phyloP scores from a whole-genome alignment of 2,888 invertebrate species.

The Perizoma affinitatum region DNA sequence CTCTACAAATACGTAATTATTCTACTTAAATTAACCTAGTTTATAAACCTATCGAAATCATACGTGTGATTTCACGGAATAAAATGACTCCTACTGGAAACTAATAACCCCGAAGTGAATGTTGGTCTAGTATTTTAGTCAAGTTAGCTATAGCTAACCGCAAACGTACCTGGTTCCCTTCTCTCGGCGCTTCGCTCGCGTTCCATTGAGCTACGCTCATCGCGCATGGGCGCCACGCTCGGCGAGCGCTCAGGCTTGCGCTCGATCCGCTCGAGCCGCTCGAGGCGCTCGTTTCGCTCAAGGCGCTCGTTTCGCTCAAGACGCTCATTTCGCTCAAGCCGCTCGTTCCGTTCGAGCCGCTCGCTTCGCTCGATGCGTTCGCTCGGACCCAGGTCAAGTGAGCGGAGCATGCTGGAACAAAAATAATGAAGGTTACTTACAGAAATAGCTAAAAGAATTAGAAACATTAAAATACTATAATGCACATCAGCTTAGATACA shows the following conservation, averaged over 20 bases:
- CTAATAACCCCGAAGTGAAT: background rate
- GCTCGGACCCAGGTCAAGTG: conserved; percentile 86
- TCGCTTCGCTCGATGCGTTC: conserved; percentile 59
- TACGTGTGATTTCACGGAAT: background rate
- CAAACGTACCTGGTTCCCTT: conserved; percentile 72
- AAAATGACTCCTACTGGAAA: background rate
- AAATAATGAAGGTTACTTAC: conserved; percentile 10
- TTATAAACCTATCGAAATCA: no score
- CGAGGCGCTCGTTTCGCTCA: conserved; percentile 56
- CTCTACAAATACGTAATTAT: no score
- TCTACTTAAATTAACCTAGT: no score
- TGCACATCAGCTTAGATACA: no score
- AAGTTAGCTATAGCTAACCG: conserved; percentile 43
- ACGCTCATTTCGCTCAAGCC: conserved; percentile 66
- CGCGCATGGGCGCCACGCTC: conserved; percentile 59
- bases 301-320: conserved; percentile 63
- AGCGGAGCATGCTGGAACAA: conserved; percentile 88
- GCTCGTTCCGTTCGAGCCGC: conserved; percentile 63
- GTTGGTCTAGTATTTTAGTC: conserved; percentile 37
- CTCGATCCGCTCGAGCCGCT: conserved; percentile 55
- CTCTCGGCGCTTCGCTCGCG: conserved; percentile 70
- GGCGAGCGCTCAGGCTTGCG: conserved; percentile 81
- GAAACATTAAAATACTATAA: no score
- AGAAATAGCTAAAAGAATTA: background rate
- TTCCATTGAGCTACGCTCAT: conserved; percentile 64